Base-by-base conservation (phyloP, 53 echinoderm and acorn worm genomes). In the Zoroaster sp. region DNA sequence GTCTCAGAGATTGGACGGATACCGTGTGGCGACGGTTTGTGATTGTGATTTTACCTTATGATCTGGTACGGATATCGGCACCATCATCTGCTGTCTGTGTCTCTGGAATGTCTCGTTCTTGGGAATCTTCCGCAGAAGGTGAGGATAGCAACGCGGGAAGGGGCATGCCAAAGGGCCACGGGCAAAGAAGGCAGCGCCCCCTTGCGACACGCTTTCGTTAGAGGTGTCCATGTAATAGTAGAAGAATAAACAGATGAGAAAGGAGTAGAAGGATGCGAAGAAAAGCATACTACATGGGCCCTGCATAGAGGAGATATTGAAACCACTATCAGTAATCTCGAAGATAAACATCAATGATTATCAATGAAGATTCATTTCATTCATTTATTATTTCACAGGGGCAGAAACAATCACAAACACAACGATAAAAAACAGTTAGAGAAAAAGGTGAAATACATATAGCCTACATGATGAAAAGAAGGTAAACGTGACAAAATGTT, bases 41-140 rank as follows among this genome's bases (percentile, higher is more conserved):
- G 6, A 17, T 6, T 75, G 4, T 15, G 35, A 6, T 13, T 36
- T 72, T 75, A 95, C 95, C 92, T 87, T 93, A 43, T 95, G 95
- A 25, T 95, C 93, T 17, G 95, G 95, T 17, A 95, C 91, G 0
- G 95, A 95, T 69, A 95, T 90, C 13, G 95, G 95, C 1, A 95
- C 93, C 47, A 93, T 87, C 28, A 95, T 75, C 46, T 92, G 82
- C 70, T 89, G 90, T 12, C 90, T 45, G 74, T 89, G 90, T 35
- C 82, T 32, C 45, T 89, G 90, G 74, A 89, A 89, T 2, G 90
- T 89, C 82, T 89, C 90, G 63, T 89, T 89, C 73, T 54, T 30
- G 23, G 90, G 81, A 55, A 82, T 63, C 52, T 82, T 71, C 43
- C 82, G 54, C 23, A 89, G 49, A 18, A 89, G 82, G 47, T 89